phyloP scores from a whole-genome alignment of 2,888 invertebrate species.

The Portevinia maculata region DNA sequence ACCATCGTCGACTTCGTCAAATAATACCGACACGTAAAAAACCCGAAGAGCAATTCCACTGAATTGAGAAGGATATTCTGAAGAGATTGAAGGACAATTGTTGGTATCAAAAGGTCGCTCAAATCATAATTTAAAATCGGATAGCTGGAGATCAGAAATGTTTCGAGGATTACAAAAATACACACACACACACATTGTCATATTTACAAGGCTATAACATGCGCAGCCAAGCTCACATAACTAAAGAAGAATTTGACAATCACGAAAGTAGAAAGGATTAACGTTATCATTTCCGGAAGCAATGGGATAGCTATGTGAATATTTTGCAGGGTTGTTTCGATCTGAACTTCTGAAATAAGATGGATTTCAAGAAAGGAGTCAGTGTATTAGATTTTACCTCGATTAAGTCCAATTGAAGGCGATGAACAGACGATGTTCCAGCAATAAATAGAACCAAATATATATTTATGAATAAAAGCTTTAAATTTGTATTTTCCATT shows the following conservation, averaged over 20 bases:
- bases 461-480: slow-evolving; percentile 78
- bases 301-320: slow-evolving; percentile 65
- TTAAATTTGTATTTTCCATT: slow-evolving; percentile 57
- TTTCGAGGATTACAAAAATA: neutral
- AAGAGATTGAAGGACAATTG: slow-evolving; percentile 77
- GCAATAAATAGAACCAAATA: slow-evolving; percentile 78
- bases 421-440: slow-evolving; percentile 77
- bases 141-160: slow-evolving; percentile 75
- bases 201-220: slow-evolving; percentile 80
- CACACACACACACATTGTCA: neutral
- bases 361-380: too few species aligned
- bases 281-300: slow-evolving; percentile 76
- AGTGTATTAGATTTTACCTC: slow-evolving; percentile 66
- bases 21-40: slow-evolving; percentile 76
- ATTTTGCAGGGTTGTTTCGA: slow-evolving; percentile 38
- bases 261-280: slow-evolving; percentile 77
- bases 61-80: slow-evolving; percentile 78
- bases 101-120: slow-evolving; percentile 79
- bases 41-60: slow-evolving; percentile 78
- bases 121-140: slow-evolving; percentile 79
- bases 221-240: slow-evolving; percentile 78
- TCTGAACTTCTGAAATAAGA: neutral
- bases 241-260: slow-evolving; percentile 78
- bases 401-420: slow-evolving; percentile 76
- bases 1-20: slow-evolving; percentile 54